Evolutionary conservation across 2,797 vertebrate genomes (phyloP), one percentile per base, ranked within the genome.

Genomic region (Nyctibius grandis): DNA sequence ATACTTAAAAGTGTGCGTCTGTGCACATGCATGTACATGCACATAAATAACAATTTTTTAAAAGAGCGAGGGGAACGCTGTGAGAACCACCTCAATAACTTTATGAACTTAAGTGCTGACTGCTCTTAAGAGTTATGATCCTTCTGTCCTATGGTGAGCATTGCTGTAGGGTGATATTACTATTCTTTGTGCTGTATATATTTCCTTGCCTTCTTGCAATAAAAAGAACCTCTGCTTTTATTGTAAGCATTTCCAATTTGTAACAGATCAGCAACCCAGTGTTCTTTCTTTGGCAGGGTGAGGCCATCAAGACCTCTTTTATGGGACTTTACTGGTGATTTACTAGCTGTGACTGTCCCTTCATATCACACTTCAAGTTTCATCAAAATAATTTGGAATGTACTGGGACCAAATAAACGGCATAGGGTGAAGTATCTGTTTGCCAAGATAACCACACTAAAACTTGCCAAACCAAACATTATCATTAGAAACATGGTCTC

Each of bases 401-500:
- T 91, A n/a, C 86, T 93, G 81, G 80, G 38, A 70, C 85, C 82
- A 96, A 95, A 96, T 84, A 78, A 82, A 93, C 67, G 70, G 61
- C 80, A 68, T 64, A 48, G 82, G 63, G 59, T 61, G 54, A 90
- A 94, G 79, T 29, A 61, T 63, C 48, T 42, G 25, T 94, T 92
- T 95, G 91, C 95, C 85, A 86, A 94, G 54, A 69, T 47, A 95
- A 92, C 89, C 91, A 79, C 47, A 36, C 11, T 76, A 44, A 69
- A 78, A 57, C 67, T 54, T 91, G 96, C 93, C 93, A 96, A 96
- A 73, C 57, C 94, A 94, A 95, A 95, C 83, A 65, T 63, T 85
- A 34, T 69, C 29, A 33, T 86, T 92, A 83, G 73, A 86, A 91
- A 72, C 63, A 48, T 84, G 87, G 57, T 11, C 73, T 94, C 8